Base-by-base conservation (phyloP, 1,140 invertebrate species). In the Dryas iulia region DNA sequence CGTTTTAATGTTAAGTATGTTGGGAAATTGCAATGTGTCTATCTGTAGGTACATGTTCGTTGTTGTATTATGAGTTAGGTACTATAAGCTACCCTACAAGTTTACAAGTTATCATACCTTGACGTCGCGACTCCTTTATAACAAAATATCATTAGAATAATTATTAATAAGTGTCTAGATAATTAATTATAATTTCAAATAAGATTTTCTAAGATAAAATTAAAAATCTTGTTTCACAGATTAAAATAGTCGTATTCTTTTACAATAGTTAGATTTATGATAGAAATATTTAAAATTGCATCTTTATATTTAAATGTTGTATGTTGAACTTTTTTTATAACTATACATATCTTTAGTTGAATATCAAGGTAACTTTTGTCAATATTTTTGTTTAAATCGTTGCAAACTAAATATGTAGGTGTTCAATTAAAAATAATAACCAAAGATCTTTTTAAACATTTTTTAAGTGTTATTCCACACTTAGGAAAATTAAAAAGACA, bases 281-380 rank as follows among this genome's bases (percentile, higher is more conserved):
- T 39, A 39, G n/a, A 39, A 14, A 39, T 39, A 39, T 39, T 39
- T 39, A 6, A 39, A 39, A n/a, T n/a, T 18, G 6, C 33, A 35
- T 14, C 33, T 35, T 35, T 35, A 35, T 31, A n/a, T n/a, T 1
- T 7, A 39, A 39, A 54, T 54, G 52, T 54, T 23, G 23, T 25
- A 25, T 25, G 10, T 39, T 39, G 14, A 39, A 14, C 35, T 14
- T 39, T 39, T 21, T 18, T 47, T 21, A 77, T n/a, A n/a, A n/a
- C 47, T 58, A 76, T 77, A 87, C 78, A 87, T 84, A 87, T 86
- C 79, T 84, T 60, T 78, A 66, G 77, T 86, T 87, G 82, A 82
- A 81, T 81, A 78, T 72, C 64, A 47, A 26, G 11, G 18, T 67
- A 71, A 54, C 5, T 39, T 14, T 39, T 39, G n/a, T 39, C 35